Conservation (phyloP, 2,797 vertebrate genomes). For the Sphenopsis melanotis region DNA sequence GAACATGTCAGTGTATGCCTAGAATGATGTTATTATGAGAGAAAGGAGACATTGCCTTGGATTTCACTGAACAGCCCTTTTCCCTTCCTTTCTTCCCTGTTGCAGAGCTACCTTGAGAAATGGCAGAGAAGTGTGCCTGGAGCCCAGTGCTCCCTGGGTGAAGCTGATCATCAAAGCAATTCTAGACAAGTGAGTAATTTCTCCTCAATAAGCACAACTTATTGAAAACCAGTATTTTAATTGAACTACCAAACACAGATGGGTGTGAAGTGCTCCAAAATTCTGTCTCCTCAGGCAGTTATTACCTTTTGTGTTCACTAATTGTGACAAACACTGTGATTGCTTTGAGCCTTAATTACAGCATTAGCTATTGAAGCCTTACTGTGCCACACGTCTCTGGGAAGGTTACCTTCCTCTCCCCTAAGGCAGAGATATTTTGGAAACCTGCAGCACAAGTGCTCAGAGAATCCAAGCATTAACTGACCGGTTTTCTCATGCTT, state of each 20-base stretch:
- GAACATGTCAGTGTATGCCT: fast-evolving
- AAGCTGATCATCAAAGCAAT: constrained; percentile 57
- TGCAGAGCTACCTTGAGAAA: constrained; percentile 62
- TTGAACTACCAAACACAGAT: fast-evolving
- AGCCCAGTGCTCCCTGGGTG: constrained; percentile 61
- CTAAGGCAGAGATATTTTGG: neutral
- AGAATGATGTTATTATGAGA: neutral
- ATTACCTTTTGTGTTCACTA: neutral
- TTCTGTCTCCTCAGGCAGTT: neutral
- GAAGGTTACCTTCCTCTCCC: neutral
- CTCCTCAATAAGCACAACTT: neutral
- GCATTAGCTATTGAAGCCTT: neutral
- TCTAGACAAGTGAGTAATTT: constrained; percentile 59
- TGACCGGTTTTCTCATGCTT: neutral
- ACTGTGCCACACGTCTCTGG: fast-evolving
- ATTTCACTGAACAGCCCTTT: neutral
- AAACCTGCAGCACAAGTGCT: neutral
- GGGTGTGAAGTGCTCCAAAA: fast-evolving
- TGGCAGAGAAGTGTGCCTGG: constrained; percentile 60
- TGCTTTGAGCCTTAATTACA: neutral
- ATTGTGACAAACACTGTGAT: neutral
- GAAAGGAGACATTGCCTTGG: neutral
- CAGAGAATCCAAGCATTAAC: neutral
- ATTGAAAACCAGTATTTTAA: fast-evolving
- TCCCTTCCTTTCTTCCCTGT: neutral